Evolutionary conservation across 2,888 invertebrate species (phyloP), one percentile per base, ranked within the genome.

Genomic region (Dasysyrphus tricinctus): DNA sequence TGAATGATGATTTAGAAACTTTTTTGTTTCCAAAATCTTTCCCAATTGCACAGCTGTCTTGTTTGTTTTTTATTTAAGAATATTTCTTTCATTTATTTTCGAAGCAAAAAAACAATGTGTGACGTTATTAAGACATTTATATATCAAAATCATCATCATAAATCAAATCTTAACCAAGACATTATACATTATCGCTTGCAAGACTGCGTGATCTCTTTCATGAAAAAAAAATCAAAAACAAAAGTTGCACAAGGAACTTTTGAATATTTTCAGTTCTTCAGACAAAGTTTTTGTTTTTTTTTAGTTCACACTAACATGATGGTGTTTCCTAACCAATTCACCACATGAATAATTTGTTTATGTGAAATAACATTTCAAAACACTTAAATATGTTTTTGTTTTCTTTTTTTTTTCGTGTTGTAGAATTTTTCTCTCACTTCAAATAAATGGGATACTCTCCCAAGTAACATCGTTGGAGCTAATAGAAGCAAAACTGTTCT

Each of bases 321-420:
- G 19, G 24, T 29, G 29, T 82, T 65, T 77, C 76, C 34, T 67
- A 77, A 82, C 73, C 51, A 77, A 51, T 82, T 57, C 69, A 77
- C 65, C 65, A 39, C 81, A 81, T 47, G 44, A 51, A 75, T 61
- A 47, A 44, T 47, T 37, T 61, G 49, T 24, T 32, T 61, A 56
- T 70, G 61, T 32, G 56, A 51, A 34, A 67, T 5, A 63, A 54
- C 54, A 69, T 77, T 77, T 65, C 42, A 72, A 72, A 73, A 65
- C 29, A 56, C 57, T 9, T 49, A 73, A 73, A 39, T 65, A 51
- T 72, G 65, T 65, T 56, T 56, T 67, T 65, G 29, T 19, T 44
- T 63, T 42, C 0, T 56, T 67, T 65, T 39, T 24, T 44, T 44
- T 42, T 5, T 42, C 5, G 19, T n/a, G 14, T 16, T 47, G 9